Base-by-base conservation (phyloP, 2,888 invertebrate genomes). In the Rotaria magnacalcarata region DNA sequence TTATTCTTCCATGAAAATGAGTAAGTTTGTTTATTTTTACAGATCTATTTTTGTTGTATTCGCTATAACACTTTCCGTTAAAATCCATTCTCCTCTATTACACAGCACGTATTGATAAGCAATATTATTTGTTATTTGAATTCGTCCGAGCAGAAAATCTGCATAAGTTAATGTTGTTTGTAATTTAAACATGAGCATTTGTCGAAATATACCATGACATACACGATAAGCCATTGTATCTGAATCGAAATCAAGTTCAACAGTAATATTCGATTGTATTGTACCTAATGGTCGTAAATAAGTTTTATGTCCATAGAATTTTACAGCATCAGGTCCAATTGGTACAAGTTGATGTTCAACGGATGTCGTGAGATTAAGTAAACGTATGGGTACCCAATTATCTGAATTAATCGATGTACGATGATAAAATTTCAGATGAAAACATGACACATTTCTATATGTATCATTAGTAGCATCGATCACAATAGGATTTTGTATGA, bases 51-150 rank as follows among this genome's bases (percentile, higher is more conserved):
- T 21, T 34, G 67, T 67, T 7, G 14, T 34, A 27, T 34, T 67
- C 5, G 34, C 7, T 11, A 67, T 34, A 67, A 34, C 2, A 34
- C 34, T 2, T 34, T 27, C 19, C 0, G 16, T 11, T 16, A 16
- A 14, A 5, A 4, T 80, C 75, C 80, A 80, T 80, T 47, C 80
- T 19, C 80, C 80, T 47, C n/a, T 80, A n/a, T 80, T 80, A 47
- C 80, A 80, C 47, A 80, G n/a, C 3, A 80, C 80, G n/a, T 80
- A 80, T 47, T 80, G 80, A 80, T 80, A 80, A 47, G 80, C 47
- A n/a, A 80, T 80, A 47, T 24, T 24, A n/a, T 43, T 47, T 47
- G 80, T 24, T 47, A 24, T 47, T 80, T 80, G 47, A 47, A 47
- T 47, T 47, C 80, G 24, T n/a, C 21, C 24, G n/a, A 80, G 80